Base-by-base conservation (phyloP, 2,888 invertebrate genomes). In the Diogma glabrata region DNA sequence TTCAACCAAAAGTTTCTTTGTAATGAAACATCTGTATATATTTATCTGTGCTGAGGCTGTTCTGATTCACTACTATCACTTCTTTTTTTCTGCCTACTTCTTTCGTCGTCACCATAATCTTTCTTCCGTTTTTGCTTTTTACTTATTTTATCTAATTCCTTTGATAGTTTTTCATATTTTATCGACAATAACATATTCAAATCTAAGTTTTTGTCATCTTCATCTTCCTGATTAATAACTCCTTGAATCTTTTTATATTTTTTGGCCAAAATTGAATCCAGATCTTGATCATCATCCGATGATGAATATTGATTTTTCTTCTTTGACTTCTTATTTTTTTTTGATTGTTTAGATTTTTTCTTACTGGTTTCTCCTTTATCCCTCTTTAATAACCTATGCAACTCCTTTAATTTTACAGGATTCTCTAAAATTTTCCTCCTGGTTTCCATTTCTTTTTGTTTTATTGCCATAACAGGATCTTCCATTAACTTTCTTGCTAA, bases 401-500 rank as follows among this genome's bases (percentile, higher is more conserved):
- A 72, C 62, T 86, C 84, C 57, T 90, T 91, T 58, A 96, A 72
- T 67, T 90, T 90, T 0, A 95, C 79, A 1, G 95, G 95, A 74
- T 96, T 96, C 60, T 91, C 87, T 4, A 96, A 67, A 28, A 96
- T 73, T 53, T 88, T 84, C 53, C 84, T 81, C 36, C 87, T 74
- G 0, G 87, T 85, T 63, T 95, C 93, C 64, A 92, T 82, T 71
- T 95, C 94, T 51, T 87, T 79, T 63, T 91, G 87, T 61, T 86
- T 88, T 7, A 96, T 94, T 3, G 86, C 77, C 64, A 90, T 82
- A 33, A 96, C 69, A 1, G 96, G 96, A 74, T 96, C 96, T 68
- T 96, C 95, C 64, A 93, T 80, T 55, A 93, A 76, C 71, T 95
- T 95, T 17, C 91, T 79, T 45, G 80, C 82, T 61, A 93, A 74